A percentile compares a stretch with the other conserved stretches of the same genome.
These are phyloP conservation scores for Argyrosomus japonicus DNA, from an alignment of 2,113 vertebrate species.

Conservation along the genomic window DNA sequence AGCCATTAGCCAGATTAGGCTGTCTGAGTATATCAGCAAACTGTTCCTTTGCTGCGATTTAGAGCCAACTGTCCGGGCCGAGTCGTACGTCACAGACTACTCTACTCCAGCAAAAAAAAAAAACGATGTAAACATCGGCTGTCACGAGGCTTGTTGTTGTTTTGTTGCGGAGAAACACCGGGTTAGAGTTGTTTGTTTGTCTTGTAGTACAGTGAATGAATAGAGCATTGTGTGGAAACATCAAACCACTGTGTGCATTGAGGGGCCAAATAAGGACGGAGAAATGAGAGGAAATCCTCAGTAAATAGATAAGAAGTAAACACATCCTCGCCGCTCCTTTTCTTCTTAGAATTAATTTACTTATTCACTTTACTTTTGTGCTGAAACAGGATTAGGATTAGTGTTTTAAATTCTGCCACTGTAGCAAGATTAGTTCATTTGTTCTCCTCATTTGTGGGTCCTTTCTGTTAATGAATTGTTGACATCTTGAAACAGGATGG, in stretches of 20 bases:
- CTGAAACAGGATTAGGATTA: background rate
- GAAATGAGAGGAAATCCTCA: background rate
- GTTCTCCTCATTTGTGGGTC: background rate
- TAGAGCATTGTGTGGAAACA: background rate
- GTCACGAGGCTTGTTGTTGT: constrained; percentile 26
- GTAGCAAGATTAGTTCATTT: no score
- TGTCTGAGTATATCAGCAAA: constrained; percentile 61
- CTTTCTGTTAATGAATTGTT: background rate
- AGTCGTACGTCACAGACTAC: constrained; percentile 28
- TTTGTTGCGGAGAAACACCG: background rate
- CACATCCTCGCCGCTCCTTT: background rate
- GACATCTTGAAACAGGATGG: background rate
- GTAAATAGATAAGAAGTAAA: background rate
- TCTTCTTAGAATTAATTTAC: background rate
- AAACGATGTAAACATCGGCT: constrained; percentile 6
- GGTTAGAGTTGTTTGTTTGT: background rate
- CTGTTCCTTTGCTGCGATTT: constrained; percentile 57
- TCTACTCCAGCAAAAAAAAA: background rate
- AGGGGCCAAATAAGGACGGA: background rate
- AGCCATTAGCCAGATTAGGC: constrained; percentile 77
- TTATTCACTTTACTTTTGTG: background rate
- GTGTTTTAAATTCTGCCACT: background rate
- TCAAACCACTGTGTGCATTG: background rate
- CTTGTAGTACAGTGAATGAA: background rate
- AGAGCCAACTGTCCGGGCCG: constrained; percentile 4